Evolutionary conservation across 2,888 invertebrate genomes (phyloP).

Genomic region (Dascillus cervinus): DNA sequence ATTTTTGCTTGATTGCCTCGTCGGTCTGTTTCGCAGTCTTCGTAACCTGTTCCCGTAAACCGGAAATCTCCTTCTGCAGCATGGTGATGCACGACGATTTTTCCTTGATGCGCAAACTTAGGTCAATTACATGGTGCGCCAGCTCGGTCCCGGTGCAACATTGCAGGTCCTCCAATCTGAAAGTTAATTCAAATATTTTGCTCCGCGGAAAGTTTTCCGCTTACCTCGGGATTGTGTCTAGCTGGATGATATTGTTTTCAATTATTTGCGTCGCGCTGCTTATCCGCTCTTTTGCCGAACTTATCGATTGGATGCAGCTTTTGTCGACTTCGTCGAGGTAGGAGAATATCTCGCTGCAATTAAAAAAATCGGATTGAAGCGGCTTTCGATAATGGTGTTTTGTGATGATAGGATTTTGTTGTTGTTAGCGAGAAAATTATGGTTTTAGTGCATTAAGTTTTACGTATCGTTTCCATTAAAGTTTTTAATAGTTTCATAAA

Average conservation of each 20-base stretch:
- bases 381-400: not conserved
- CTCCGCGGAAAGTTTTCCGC: constrained; percentile 4
- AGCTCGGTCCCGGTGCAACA: constrained; percentile 52
- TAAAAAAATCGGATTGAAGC: constrained; percentile 7
- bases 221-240: constrained; percentile 39
- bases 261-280: constrained; percentile 26
- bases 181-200: no score
- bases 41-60: constrained; percentile 46
- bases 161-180: constrained; percentile 50
- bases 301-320: constrained; percentile 32
- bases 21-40: constrained; percentile 39
- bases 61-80: constrained; percentile 52
- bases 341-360: constrained; percentile 54
- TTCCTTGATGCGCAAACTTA: constrained; percentile 54
- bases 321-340: constrained; percentile 59
- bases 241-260: constrained; percentile 26
- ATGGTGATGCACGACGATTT: constrained; percentile 51
- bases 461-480: no score
- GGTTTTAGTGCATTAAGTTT: no score
- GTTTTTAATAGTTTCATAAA: no score
- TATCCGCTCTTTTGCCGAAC: constrained; percentile 29
- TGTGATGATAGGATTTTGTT: not conserved
- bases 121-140: constrained; percentile 53
- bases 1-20: constrained; percentile 38
- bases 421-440: no score